Evolutionary conservation across 2,113 vertebrate species (phyloP).

Genomic region (Labeo rohita): DNA sequence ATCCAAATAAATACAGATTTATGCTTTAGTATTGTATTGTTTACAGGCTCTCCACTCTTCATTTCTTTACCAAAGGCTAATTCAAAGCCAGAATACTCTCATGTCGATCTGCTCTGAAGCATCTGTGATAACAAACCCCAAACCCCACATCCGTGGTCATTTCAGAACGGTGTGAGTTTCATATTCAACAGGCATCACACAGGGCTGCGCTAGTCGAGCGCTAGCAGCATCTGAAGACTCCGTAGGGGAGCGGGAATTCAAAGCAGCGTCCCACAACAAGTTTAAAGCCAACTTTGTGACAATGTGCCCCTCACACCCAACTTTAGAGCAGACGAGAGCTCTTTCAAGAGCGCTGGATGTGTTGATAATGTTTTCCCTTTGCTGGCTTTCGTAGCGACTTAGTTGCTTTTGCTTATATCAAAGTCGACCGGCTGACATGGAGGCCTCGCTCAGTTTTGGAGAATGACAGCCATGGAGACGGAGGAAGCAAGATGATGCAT

Average conservation of each 20-base stretch:
- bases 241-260: constrained; percentile 39
- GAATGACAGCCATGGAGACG: constrained; percentile 28
- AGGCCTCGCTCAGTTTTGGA: constrained; percentile 64
- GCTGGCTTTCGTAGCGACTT: constrained; percentile 55
- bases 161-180: constrained; percentile 37
- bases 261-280: constrained; percentile 42
- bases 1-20: not conserved
- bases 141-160: constrained; percentile 42
- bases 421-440: constrained; percentile 61
- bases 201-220: not conserved
- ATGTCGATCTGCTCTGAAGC: constrained; percentile 1
- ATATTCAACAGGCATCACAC: constrained; percentile 40
- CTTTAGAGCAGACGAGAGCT: constrained; percentile 45
- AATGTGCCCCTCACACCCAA: constrained; percentile 53
- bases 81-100: not conserved
- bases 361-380: constrained; percentile 61
- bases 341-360: constrained; percentile 60
- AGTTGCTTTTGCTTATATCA: constrained; percentile 65
- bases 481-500: constrained; percentile 42
- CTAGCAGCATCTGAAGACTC: constrained; percentile 40
- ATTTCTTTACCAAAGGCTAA: not conserved
- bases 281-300: constrained; percentile 55
- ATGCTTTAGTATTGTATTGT: not conserved
- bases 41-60: not conserved
- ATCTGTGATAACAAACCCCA: constrained; percentile 35